phyloP scores from a whole-genome alignment of 2,797 vertebrate genomes.

The Peromyscus eremicus region DNA sequence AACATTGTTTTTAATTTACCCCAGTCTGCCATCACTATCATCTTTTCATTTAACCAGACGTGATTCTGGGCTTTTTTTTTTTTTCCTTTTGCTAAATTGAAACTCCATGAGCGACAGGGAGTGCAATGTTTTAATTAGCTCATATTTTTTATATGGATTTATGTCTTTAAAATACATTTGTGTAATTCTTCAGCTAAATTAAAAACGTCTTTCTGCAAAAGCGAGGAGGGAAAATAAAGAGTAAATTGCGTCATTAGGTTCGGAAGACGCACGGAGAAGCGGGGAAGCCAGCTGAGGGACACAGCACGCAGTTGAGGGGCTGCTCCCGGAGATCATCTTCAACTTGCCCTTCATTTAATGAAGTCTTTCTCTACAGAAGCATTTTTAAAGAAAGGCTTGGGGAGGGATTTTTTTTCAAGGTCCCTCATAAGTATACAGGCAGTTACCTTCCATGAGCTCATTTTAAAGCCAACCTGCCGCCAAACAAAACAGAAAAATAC shows the following conservation, averaged over 20 bases:
- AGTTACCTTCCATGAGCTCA: constrained; percentile 85
- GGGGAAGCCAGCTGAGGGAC: neutral
- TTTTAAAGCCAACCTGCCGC: constrained; percentile 84
- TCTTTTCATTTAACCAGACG: constrained; percentile 86
- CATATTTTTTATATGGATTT: constrained; percentile 87
- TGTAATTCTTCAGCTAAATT: constrained; percentile 84
- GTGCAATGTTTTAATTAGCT: constrained; percentile 87
- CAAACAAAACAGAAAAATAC: constrained; percentile 77
- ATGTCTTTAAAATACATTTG: constrained; percentile 87
- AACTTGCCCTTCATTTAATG: constrained; percentile 66
- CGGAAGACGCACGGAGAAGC: neutral
- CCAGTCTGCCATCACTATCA: constrained; percentile 84
- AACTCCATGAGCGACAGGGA: constrained; percentile 85
- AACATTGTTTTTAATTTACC: constrained; percentile 87
- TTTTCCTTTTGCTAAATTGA: constrained; percentile 81
- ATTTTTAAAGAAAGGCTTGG: constrained; percentile 6
- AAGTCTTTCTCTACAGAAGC: constrained; percentile 41
- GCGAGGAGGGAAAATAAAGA: constrained; percentile 75
- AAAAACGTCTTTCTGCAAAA: constrained; percentile 80
- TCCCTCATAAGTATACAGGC: constrained; percentile 72
- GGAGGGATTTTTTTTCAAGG: constrained; percentile 70
- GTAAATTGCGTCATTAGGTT: constrained; percentile 33
- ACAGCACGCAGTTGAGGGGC: neutral
- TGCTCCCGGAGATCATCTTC: neutral
- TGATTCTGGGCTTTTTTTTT: constrained; percentile 76